Evolutionary conservation across 2,797 vertebrate genomes (phyloP).

Genomic region (Lophius americanus): DNA sequence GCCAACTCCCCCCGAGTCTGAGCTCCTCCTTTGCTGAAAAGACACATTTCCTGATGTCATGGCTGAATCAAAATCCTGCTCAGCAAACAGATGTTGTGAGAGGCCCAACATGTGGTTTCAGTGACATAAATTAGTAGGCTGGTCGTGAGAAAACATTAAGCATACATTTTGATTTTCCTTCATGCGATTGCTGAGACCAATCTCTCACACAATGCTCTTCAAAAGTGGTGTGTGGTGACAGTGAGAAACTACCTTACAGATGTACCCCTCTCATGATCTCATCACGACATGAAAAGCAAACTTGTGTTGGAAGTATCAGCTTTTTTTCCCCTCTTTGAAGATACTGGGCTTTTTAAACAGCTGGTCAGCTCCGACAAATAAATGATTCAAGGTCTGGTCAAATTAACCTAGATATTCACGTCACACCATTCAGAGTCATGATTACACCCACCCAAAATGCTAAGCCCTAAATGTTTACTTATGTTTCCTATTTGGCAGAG

Average conservation of each 20-base stretch:
- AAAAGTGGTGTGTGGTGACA: constrained; percentile 26
- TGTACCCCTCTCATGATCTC: constrained; percentile 22
- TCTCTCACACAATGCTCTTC: constrained; percentile 15
- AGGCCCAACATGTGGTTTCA: constrained; percentile 63
- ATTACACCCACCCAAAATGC: constrained; percentile 73
- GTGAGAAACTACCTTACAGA: constrained; percentile 43
- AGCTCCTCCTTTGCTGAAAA: constrained; percentile 76
- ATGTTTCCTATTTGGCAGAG: constrained; percentile 87
- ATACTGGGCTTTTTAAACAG: constrained; percentile 52
- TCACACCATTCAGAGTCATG: constrained; percentile 71
- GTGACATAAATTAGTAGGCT: constrained; percentile 58
- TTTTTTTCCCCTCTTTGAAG: constrained; percentile 25
- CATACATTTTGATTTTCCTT: constrained; percentile 24
- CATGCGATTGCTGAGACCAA: constrained; percentile 24
- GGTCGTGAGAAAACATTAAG: constrained; percentile 53
- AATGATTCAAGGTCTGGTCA: constrained; percentile 48
- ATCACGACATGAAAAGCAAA: constrained; percentile 29
- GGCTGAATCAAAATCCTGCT: constrained; percentile 79
- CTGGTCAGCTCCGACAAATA: constrained; percentile 57
- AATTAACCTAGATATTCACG: constrained; percentile 67
- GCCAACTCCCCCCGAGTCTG: constrained; percentile 59
- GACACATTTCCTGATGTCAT: constrained; percentile 82
- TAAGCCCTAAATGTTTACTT: constrained; percentile 84
- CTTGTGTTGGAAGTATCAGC: constrained; percentile 23
- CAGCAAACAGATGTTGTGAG: constrained; percentile 78